Evolutionary conservation across 2,797 vertebrate species (phyloP), one percentile per base, ranked within the genome.

Genomic region (Myiothlypis coronata): DNA sequence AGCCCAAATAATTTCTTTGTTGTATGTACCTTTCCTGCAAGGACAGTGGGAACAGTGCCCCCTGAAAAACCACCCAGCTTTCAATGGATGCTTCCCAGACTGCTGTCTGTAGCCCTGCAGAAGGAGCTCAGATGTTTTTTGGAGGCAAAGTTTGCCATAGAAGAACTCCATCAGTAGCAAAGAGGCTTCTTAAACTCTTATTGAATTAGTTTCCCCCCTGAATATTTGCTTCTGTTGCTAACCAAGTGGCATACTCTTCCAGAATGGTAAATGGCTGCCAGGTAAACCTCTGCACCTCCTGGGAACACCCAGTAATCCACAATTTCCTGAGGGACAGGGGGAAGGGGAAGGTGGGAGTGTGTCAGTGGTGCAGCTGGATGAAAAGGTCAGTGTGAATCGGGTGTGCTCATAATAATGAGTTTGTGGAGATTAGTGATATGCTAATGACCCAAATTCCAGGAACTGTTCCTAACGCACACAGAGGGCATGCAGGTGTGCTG

Each of bases 401-500:
- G 57, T 52, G 34, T 61, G 53, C 0, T 9, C 46, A 68, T 55
- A 53, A 28, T 67, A 79, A 70, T 83, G 80, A 81, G 39, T 71
- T 68, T 18, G 70, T 50, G 72, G 60, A 57, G 90, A 87, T 93
- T 76, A 84, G 56, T 15, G 47, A 41, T 68, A 72, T 63, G 55
- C 37, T 89, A 87, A 78, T 83, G 92, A 55, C 79, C 60, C 67
- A 34, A 0, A 83, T 88, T 52, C 61, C 84, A 34, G 23, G 68
- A 35, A 76, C 20, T 68, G 46, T 37, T 80, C 43, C 75, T 30
- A 44, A 44, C 32, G 69, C 71, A 71, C n/a, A 12, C 64, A 61
- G 37, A 77, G 84, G 71, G 32, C 69, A 28, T 9, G 16, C n/a
- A 63, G 47, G 41, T 87, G 8, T 4, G n/a, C 23, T 55, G 41